phyloP scores from a whole-genome alignment of 2,888 invertebrate genomes.

The Octodonta nipae region DNA sequence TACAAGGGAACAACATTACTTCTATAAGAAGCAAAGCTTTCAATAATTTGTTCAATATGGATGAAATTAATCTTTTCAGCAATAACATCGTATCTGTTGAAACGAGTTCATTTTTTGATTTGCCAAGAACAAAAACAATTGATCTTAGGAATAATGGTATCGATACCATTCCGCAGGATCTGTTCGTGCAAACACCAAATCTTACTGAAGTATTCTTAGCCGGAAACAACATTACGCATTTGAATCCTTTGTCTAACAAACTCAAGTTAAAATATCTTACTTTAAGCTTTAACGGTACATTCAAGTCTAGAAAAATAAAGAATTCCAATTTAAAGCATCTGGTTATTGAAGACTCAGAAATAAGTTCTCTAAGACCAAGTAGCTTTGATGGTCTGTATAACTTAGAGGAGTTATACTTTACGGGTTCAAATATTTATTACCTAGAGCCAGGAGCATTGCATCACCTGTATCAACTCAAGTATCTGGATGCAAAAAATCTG shows the following conservation, averaged over 20 bases:
- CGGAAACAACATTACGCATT: slow-evolving; percentile 6
- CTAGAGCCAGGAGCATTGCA: slow-evolving; percentile 3
- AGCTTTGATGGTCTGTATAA: slow-evolving; percentile 7
- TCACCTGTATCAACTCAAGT: slow-evolving; percentile 5
- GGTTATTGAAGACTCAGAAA: slow-evolving; percentile 2
- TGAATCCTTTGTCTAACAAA: slow-evolving; percentile 6
- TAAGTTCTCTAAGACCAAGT: slow-evolving; percentile 4
- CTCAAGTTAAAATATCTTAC: slow-evolving; percentile 3
- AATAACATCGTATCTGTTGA: slow-evolving; percentile 4
- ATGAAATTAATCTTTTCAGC: slow-evolving; percentile 4
- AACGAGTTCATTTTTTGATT: slow-evolving; percentile 5
- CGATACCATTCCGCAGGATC: slow-evolving; percentile 2
- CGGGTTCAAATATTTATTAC: neutral
- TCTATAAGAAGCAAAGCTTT: slow-evolving; percentile 6
- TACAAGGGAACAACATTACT: slow-evolving; percentile 5
- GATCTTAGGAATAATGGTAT: slow-evolving; percentile 9
- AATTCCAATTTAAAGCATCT: slow-evolving; percentile 6
- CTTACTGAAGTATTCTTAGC: slow-evolving; percentile 3
- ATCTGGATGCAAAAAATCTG: slow-evolving; percentile 3
- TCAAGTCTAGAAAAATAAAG: slow-evolving; percentile 3
- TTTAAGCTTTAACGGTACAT: slow-evolving; percentile 4
- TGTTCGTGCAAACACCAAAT: slow-evolving; percentile 3
- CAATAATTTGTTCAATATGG: slow-evolving; percentile 5
- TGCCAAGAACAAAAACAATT: slow-evolving; percentile 2
- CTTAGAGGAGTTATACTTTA: slow-evolving; percentile 3